phyloP scores from a whole-genome alignment of 2,888 invertebrate genomes.

The Hirudinaria manillensis region DNA sequence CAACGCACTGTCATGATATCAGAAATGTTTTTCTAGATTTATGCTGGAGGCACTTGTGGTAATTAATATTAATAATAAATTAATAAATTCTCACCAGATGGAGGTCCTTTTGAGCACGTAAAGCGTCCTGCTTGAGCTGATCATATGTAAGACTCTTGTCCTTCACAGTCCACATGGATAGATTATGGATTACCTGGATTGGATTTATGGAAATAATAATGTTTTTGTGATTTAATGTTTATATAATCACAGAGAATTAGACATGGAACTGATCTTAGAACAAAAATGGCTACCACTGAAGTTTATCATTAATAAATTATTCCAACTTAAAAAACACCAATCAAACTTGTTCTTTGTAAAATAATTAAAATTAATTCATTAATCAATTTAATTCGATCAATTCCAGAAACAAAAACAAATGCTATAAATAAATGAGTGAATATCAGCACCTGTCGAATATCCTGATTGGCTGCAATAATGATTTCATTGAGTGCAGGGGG shows the following conservation, averaged over 20 bases:
- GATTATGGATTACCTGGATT: conserved; percentile 66
- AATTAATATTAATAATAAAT: no score
- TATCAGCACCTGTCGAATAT: conserved; percentile 73
- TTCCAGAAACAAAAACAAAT: no score
- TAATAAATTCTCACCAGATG: conserved; percentile 62
- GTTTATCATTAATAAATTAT: no score
- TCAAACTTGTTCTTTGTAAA: no score
- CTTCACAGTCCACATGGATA: conserved; percentile 72
- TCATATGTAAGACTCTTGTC: conserved; percentile 59
- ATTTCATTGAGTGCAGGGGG: conserved; percentile 74
- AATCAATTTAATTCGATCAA: no score
- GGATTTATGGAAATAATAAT: no score
- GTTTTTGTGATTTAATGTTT: neutral
- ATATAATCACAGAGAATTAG: neutral
- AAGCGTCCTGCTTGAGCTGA: conserved; percentile 59
- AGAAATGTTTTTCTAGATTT: no score
- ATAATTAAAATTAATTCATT: no score
- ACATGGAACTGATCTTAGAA: neutral
- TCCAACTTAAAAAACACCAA: no score
- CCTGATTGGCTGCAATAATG: conserved; percentile 79
- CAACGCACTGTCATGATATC: no score
- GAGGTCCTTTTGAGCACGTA: conserved; percentile 70
- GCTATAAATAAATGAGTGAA: neutral
- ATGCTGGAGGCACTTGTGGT: no score
- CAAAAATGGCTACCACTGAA: conserved; percentile 10